These are phyloP conservation scores for Platyrinchus mystaceus DNA, from an alignment of 2,797 vertebrate genomes.

Conservation along the genomic window DNA sequence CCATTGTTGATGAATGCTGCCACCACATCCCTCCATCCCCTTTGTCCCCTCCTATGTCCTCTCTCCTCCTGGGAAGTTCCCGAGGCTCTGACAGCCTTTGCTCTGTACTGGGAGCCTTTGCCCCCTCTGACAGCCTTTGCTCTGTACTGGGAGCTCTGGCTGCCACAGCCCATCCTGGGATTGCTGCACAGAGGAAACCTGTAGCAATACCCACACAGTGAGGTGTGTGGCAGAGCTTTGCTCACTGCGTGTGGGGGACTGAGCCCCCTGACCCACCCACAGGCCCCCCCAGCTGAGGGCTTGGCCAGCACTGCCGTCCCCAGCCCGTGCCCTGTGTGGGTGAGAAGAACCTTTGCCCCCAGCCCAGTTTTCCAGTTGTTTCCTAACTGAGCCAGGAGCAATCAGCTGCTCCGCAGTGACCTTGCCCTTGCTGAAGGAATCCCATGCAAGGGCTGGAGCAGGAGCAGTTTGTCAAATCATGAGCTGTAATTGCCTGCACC, in stretches of 20 bases:
- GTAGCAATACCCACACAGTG: too few species aligned
- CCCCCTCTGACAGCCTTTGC: not conserved
- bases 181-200: too few species aligned
- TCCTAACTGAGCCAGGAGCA: not conserved
- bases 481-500: not conserved
- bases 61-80: not conserved
- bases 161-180: not conserved
- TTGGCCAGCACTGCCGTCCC: accelerated
- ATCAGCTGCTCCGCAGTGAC: accelerated
- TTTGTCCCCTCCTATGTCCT: not conserved
- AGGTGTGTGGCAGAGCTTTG: too few species aligned
- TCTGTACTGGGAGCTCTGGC: too few species aligned
- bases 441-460: accelerated
- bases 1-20: not conserved
- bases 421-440: accelerated
- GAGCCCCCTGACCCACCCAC: not conserved
- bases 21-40: not conserved
- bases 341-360: not conserved
- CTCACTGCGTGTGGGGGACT: accelerated
- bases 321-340: accelerated
- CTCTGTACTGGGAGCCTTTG: too few species aligned
- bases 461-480: not conserved
- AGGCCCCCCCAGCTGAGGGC: not conserved
- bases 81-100: not conserved
- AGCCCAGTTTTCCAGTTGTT: accelerated